Percentiles rank a stretch among this genome's conserved stretches.
These are phyloP conservation scores for Alsophila aescularia DNA, from an alignment of 2,888 invertebrate genomes.

Conservation along the genomic window DNA sequence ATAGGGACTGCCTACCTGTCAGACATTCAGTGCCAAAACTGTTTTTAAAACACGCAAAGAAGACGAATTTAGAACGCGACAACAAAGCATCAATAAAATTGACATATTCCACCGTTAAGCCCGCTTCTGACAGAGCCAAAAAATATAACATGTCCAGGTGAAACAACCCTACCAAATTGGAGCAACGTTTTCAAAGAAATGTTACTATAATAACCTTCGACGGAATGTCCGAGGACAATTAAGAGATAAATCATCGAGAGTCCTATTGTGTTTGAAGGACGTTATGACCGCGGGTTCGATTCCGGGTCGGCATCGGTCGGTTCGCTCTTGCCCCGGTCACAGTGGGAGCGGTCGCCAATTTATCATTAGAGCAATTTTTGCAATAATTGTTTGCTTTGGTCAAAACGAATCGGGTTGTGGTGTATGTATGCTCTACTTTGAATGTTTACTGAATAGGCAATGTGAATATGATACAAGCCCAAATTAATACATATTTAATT, in stretches of 20 bases:
- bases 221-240: constrained; percentile 72
- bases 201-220: constrained; percentile 67
- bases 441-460: neutral
- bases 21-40: too few species aligned
- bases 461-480: neutral
- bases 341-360: constrained; percentile 83
- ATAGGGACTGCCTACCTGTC: too few species aligned
- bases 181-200: constrained; percentile 56
- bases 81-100: neutral
- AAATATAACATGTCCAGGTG: constrained; percentile 30
- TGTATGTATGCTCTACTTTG: constrained; percentile 65
- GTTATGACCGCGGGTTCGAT: constrained; percentile 78
- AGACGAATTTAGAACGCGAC: neutral
- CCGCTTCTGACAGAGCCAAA: constrained; percentile 5
- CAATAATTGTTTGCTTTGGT: constrained; percentile 80
- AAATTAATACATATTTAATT: too few species aligned
- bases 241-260: constrained; percentile 81
- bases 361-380: constrained; percentile 84
- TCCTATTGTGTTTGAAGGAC: constrained; percentile 74
- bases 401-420: constrained; percentile 33
- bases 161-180: constrained; percentile 36
- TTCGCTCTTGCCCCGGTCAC: constrained; percentile 73
- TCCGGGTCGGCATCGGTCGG: constrained; percentile 52
- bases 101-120: constrained; percentile 6
- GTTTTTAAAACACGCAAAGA: neutral